Evolutionary conservation across 2,797 vertebrate species (phyloP).

Genomic region (Alectoris magna): DNA sequence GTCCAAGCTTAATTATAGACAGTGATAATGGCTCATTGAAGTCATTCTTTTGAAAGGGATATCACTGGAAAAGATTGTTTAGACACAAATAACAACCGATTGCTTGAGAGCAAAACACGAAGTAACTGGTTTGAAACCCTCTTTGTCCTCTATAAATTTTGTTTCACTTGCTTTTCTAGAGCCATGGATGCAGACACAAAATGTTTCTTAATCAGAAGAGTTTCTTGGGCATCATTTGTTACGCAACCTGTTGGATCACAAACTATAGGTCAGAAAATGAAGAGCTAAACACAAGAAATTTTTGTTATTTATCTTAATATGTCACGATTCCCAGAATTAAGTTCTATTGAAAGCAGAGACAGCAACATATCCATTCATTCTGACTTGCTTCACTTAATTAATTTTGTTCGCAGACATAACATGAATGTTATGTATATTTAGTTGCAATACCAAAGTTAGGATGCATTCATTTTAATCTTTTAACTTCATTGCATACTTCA

Average conservation of each 20-base stretch:
- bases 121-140: not conserved
- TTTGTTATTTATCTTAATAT: conserved; percentile 44
- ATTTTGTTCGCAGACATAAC: conserved; percentile 68
- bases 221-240: not conserved
- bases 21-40: not conserved
- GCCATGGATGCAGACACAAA: not conserved
- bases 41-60: not conserved
- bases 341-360: conserved; percentile 55
- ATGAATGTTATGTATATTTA: conserved; percentile 64
- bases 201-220: not conserved
- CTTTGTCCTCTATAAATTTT: not conserved
- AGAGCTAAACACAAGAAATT: conserved; percentile 36
- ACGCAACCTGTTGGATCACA: not conserved
- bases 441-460: conserved; percentile 58
- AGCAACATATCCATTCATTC: conserved; percentile 15
- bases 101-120: not conserved
- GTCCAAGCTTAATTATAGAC: conserved; percentile 21
- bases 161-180: conserved; percentile 1
- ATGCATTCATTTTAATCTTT: conserved; percentile 65
- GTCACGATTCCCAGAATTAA: conserved; percentile 65
- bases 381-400: conserved; percentile 68
- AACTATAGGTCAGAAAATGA: conserved; percentile 26
- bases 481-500: conserved; percentile 62
- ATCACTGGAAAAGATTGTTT: not conserved
- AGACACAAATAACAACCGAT: not conserved